Conservation (phyloP, 2,888 invertebrate genomes). For the Andrena haemorrhoa region DNA sequence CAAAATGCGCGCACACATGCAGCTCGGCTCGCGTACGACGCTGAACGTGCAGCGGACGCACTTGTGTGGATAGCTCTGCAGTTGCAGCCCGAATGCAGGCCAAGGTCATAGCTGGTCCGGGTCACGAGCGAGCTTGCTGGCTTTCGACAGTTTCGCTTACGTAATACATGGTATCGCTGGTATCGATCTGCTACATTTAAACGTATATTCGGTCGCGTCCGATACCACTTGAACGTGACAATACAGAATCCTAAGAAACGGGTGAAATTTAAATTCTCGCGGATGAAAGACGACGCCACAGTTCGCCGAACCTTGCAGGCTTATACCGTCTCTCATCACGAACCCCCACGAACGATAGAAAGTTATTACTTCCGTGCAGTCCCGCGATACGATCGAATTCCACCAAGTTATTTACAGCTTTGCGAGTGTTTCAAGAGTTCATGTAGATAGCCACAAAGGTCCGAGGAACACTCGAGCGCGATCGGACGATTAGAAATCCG, state of each 20-base stretch:
- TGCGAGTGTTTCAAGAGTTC: background rate
- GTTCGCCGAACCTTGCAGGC: background rate
- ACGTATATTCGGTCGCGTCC: slow-evolving; percentile 41
- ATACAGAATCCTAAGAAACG: slow-evolving; percentile 15
- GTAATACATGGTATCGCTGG: slow-evolving; percentile 62
- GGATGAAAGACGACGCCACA: background rate
- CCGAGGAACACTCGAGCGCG: background rate
- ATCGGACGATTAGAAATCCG: background rate
- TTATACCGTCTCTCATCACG: background rate
- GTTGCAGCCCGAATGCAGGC: slow-evolving; percentile 72
- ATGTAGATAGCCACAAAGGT: background rate
- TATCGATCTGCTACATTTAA: slow-evolving; percentile 63
- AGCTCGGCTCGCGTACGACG: background rate
- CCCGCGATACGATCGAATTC: background rate
- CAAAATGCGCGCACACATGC: slow-evolving; percentile 1
- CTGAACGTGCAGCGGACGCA: slow-evolving; percentile 1
- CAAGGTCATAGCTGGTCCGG: slow-evolving; percentile 74
- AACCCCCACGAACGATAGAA: background rate
- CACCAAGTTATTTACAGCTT: background rate
- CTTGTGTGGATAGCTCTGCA: slow-evolving; percentile 50
- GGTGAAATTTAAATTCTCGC: background rate
- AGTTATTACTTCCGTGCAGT: background rate
- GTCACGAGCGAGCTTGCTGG: slow-evolving; percentile 71
- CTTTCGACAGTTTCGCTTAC: slow-evolving; percentile 70
- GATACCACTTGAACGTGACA: slow-evolving; percentile 38